phyloP scores from a whole-genome alignment of 2,113 vertebrate genomes.

The Microcebus jonahi region DNA sequence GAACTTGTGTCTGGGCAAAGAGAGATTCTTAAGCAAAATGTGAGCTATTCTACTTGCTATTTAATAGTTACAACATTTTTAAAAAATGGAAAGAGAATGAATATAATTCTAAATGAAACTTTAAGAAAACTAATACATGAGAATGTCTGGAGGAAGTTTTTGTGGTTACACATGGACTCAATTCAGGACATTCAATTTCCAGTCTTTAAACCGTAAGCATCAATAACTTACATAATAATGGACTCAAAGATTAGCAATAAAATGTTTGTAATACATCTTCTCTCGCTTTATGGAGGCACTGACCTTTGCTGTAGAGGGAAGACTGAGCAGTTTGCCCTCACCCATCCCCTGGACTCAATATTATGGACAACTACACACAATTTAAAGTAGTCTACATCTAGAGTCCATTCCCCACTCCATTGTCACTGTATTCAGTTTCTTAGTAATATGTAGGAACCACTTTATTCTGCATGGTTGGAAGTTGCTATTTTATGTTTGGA shows the following conservation, averaged over 20 bases:
- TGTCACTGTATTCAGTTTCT: slow-evolving; percentile 43
- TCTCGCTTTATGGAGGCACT: slow-evolving; percentile 9
- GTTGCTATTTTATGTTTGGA: slow-evolving; percentile 66
- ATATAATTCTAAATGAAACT: not conserved
- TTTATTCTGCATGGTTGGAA: slow-evolving; percentile 63
- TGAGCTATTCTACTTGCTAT: not conserved
- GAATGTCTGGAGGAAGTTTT: not conserved
- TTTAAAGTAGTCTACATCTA: slow-evolving; percentile 22
- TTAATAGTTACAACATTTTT: not conserved
- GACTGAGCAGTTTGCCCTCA: not conserved
- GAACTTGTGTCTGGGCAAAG: not conserved
- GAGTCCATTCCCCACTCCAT: not conserved
- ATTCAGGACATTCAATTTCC: slow-evolving; percentile 45
- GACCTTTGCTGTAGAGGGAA: slow-evolving; percentile 37
- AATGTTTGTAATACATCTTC: not conserved
- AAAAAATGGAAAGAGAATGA: not conserved
- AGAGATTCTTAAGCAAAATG: not conserved
- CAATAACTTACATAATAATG: slow-evolving; percentile 25
- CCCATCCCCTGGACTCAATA: not conserved
- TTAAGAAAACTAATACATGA: not conserved
- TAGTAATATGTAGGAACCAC: slow-evolving; percentile 38
- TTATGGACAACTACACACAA: not conserved
- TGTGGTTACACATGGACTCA: not conserved
- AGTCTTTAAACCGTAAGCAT: not conserved
- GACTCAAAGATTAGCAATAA: slow-evolving; percentile 36